Conservation (phyloP, 2,797 vertebrate species). For the Chaetodon trifasciatus region DNA sequence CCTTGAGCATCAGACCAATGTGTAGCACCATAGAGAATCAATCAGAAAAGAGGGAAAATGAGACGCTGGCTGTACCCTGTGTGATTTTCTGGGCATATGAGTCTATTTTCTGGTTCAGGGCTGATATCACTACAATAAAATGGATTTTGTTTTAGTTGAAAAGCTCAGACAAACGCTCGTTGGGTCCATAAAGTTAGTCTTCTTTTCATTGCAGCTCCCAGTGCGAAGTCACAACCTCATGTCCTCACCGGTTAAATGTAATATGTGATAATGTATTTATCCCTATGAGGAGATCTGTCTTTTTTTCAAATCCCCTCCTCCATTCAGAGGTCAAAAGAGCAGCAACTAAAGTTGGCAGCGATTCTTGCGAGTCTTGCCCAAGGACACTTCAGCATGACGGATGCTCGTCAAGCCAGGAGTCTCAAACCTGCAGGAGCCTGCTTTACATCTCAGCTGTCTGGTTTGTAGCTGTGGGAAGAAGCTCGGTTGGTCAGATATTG, state of each 20-base stretch:
- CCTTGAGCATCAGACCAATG: slow-evolving; percentile 43
- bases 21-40: slow-evolving; percentile 57
- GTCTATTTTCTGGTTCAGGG: slow-evolving; percentile 65
- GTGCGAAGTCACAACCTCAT: background rate
- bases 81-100: slow-evolving; percentile 58
- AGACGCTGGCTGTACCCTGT: slow-evolving; percentile 43
- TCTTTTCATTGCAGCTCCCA: slow-evolving; percentile 31
- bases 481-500: slow-evolving; percentile 69
- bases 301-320: slow-evolving; percentile 1
- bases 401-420: slow-evolving; percentile 44
- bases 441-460: slow-evolving; percentile 61
- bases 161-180: slow-evolving; percentile 42
- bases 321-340: slow-evolving; percentile 42
- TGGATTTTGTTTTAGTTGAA: slow-evolving; percentile 56
- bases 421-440: slow-evolving; percentile 29
- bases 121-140: slow-evolving; percentile 54
- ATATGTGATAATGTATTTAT: slow-evolving; percentile 49
- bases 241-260: slow-evolving; percentile 22
- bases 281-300: slow-evolving; percentile 20
- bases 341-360: slow-evolving; percentile 49
- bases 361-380: slow-evolving; percentile 56
- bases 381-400: slow-evolving; percentile 57
- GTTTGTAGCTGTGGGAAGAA: slow-evolving; percentile 46
- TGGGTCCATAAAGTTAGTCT: slow-evolving; percentile 23
- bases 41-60: slow-evolving; percentile 53